Evolutionary conservation across 2,888 invertebrate species (phyloP).

Genomic region (Limnephilus marmoratus): DNA sequence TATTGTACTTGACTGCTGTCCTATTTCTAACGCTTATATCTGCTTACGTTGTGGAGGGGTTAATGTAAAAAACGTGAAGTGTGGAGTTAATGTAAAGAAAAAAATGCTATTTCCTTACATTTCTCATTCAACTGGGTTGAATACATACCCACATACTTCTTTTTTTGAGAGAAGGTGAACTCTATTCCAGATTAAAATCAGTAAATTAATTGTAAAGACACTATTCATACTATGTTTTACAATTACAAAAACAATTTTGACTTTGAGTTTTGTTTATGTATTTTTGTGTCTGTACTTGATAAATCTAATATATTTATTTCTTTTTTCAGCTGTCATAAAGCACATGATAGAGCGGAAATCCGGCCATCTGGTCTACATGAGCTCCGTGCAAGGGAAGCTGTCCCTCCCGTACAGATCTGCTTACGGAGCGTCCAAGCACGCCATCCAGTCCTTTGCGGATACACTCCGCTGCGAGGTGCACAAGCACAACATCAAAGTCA

Average conservation of each 20-base stretch:
- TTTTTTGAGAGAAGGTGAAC: background rate
- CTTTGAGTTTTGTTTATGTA: background rate
- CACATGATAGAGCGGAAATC: slow-evolving; percentile 85
- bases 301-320: background rate
- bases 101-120: background rate
- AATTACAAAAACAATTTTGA: background rate
- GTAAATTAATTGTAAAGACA: background rate
- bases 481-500: slow-evolving; percentile 86
- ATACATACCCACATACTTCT: background rate
- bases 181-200: background rate
- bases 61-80: too few species aligned
- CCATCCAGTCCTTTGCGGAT: slow-evolving; percentile 95
- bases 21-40: too few species aligned
- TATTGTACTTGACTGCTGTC: too few species aligned
- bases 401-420: slow-evolving; percentile 92
- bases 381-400: slow-evolving; percentile 95
- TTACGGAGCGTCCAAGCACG: slow-evolving; percentile 96
- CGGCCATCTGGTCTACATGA: slow-evolving; percentile 92
- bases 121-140: background rate
- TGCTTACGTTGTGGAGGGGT: too few species aligned
- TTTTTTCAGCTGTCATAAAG: slow-evolving; percentile 85
- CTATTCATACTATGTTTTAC: background rate
- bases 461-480: slow-evolving; percentile 91
- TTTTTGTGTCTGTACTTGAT: background rate
- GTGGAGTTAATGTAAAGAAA: too few species aligned